phyloP scores from a whole-genome alignment of 2,113 vertebrate species.

The Lipotes vexillifer region DNA sequence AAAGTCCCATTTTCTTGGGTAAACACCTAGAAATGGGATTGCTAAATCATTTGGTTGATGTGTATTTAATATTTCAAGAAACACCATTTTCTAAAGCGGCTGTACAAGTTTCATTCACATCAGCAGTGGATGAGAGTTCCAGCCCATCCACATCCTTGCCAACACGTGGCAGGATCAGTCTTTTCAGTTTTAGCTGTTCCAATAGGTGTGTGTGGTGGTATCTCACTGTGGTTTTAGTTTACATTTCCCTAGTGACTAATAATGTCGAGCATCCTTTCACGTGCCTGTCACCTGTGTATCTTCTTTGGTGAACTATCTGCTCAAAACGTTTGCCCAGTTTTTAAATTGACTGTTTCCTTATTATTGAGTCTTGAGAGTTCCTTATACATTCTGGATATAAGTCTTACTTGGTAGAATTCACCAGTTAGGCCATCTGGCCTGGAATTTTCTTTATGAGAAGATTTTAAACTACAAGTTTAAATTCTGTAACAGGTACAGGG shows the following conservation, averaged over 20 bases:
- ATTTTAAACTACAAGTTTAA: background rate
- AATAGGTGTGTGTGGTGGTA: accelerated
- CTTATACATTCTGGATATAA: background rate
- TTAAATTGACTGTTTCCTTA: background rate
- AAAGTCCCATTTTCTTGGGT: background rate
- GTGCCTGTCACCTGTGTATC: background rate
- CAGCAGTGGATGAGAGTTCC: too few relatives aligned
- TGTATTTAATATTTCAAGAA: background rate
- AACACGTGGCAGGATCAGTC: background rate
- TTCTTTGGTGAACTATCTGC: background rate
- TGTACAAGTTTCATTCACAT: background rate
- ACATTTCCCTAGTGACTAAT: background rate
- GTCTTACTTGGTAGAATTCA: background rate
- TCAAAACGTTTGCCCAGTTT: background rate
- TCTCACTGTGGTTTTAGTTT: background rate
- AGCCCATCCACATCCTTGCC: background rate
- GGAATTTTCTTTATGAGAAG: background rate
- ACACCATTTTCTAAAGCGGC: background rate
- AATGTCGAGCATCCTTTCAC: background rate
- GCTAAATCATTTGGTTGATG: background rate
- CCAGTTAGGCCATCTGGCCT: background rate
- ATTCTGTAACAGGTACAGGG: background rate
- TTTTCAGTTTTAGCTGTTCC: background rate
- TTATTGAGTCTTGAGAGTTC: background rate
- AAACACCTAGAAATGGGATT: background rate